Evolutionary conservation across 2,797 vertebrate genomes (phyloP).

Genomic region (Menidia menidia): DNA sequence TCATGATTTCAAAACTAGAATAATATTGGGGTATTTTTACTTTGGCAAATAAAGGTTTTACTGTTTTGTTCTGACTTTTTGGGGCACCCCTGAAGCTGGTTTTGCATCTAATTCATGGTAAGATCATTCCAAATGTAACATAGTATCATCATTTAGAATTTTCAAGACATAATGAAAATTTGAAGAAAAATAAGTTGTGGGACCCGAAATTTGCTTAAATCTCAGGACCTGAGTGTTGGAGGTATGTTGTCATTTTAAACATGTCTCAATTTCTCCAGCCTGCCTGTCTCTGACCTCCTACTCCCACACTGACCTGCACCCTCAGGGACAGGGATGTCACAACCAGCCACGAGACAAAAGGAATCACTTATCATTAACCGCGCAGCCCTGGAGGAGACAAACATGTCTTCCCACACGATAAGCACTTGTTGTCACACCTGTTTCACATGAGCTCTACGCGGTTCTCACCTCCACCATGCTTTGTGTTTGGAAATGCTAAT

Average conservation of each 20-base stretch:
- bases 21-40: constrained; percentile 9
- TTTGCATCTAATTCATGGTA: no score
- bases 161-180: no score
- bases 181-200: no score
- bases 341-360: constrained; percentile 72
- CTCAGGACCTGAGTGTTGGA: no score
- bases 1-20: constrained; percentile 26
- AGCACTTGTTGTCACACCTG: constrained; percentile 53
- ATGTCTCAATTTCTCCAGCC: no score
- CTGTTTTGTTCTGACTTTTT: not conserved
- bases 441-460: constrained; percentile 52
- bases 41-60: constrained; percentile 12
- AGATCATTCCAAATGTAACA: no score
- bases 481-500: constrained; percentile 74
- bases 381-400: constrained; percentile 63
- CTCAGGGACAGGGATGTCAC: constrained; percentile 73
- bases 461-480: constrained; percentile 63
- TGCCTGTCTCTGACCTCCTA: constrained; percentile 44
- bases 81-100: no score
- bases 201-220: no score
- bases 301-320: constrained; percentile 60
- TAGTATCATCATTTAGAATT: no score
- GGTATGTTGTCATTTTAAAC: no score
- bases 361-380: constrained; percentile 82
- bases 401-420: constrained; percentile 63